Conservation (phyloP, 2,797 vertebrate genomes). For the Corythornis leucogaster region DNA sequence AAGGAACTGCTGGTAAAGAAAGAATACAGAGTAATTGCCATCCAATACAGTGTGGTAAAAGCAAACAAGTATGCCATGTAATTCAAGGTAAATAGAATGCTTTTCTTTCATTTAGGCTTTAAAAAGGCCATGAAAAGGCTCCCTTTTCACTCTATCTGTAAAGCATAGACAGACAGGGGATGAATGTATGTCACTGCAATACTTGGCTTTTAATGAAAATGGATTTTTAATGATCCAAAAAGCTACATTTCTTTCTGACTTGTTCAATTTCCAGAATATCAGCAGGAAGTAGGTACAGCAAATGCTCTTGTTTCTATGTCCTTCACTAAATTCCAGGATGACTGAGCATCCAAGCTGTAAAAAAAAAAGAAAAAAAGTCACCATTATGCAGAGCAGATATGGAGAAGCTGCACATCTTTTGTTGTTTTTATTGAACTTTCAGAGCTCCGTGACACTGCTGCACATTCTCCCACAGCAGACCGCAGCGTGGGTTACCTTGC, state of each 20-base stretch:
- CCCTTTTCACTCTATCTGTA: slow-evolving; percentile 8
- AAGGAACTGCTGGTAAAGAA: slow-evolving; percentile 33
- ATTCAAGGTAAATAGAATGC: slow-evolving; percentile 27
- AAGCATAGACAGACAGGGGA: background rate
- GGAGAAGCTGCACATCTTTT: background rate
- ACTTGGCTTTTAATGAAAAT: slow-evolving; percentile 57
- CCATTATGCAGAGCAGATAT: background rate
- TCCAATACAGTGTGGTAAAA: slow-evolving; percentile 22
- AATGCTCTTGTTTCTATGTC: slow-evolving; percentile 17
- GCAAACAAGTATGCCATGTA: background rate
- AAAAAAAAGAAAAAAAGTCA: background rate
- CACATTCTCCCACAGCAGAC: background rate
- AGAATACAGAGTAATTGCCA: slow-evolving; percentile 58
- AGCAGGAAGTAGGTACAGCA: background rate
- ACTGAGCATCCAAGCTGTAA: background rate
- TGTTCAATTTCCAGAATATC: slow-evolving; percentile 32
- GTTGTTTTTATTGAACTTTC: background rate
- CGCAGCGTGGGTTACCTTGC: background rate
- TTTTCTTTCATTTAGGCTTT: slow-evolving; percentile 52
- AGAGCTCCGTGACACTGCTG: background rate
- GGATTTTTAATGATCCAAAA: slow-evolving; percentile 55
- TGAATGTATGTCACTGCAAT: slow-evolving; percentile 5
- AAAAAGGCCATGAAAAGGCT: slow-evolving; percentile 48
- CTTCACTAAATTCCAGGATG: slow-evolving; percentile 36
- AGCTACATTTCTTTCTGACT: slow-evolving; percentile 8